Percentiles rank a stretch among this genome's conserved stretches.
Evolutionary conservation across 2,888 invertebrate species (phyloP).

Genomic region (Pachycephus smyrnensis): DNA sequence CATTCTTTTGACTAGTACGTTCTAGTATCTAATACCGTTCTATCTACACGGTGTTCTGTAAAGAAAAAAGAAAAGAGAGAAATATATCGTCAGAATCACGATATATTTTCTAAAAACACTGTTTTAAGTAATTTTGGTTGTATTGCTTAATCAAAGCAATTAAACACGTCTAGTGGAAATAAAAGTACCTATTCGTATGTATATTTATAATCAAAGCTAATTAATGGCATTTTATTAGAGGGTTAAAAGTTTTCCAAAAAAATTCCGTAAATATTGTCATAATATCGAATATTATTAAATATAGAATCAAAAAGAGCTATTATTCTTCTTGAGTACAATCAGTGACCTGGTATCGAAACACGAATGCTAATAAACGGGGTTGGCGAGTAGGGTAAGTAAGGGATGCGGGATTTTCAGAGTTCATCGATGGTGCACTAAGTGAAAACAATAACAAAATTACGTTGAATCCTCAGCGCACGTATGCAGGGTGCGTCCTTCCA

Average conservation of each 20-base stretch:
- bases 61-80: background rate
- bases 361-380: background rate
- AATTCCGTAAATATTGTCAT: background rate
- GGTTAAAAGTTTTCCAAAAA: background rate
- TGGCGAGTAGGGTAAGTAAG: background rate
- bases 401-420: background rate
- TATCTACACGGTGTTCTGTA: background rate
- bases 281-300: background rate
- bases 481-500: background rate
- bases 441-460: conserved; percentile 39
- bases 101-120: background rate
- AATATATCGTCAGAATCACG: background rate
- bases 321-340: background rate
- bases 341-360: background rate
- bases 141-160: background rate
- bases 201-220: too few relatives aligned
- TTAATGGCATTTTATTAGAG: too few relatives aligned
- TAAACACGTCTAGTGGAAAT: background rate
- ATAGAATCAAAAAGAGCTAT: background rate
- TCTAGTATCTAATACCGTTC: background rate
- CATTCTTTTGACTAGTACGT: background rate
- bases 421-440: conserved; percentile 4
- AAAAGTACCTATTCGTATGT: background rate
- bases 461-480: conserved; percentile 7
- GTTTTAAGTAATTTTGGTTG: background rate